phyloP scores from a whole-genome alignment of 2,113 vertebrate species.

The Actinemys pallida region DNA sequence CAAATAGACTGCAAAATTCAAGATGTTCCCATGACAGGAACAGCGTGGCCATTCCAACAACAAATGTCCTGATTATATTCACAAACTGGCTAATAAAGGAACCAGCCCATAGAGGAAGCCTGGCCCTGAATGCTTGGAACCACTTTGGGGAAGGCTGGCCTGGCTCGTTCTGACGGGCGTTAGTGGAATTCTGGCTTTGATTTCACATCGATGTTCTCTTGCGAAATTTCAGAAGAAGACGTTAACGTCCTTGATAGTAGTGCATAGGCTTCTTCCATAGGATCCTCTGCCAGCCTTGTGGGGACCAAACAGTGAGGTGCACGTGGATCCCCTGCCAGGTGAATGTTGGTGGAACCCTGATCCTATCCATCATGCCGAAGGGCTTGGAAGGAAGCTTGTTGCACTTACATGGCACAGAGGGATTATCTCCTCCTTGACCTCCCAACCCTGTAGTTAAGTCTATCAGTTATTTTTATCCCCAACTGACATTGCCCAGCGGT shows the following conservation, averaged over 20 bases:
- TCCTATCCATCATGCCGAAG: slow-evolving; percentile 9
- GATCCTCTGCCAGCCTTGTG: background rate
- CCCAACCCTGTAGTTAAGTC: slow-evolving; percentile 70
- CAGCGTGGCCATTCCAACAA: background rate
- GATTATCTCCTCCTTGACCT: slow-evolving; percentile 76
- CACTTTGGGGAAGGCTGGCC: fast-evolving
- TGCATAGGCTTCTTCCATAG: background rate
- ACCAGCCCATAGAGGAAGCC: background rate
- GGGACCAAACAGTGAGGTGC: background rate
- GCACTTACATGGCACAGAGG: slow-evolving; percentile 57
- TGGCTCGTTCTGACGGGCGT: background rate
- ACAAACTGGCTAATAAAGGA: slow-evolving; percentile 29
- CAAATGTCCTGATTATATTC: slow-evolving; percentile 35
- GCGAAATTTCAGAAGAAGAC: background rate
- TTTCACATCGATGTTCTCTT: background rate
- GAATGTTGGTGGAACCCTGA: slow-evolving; percentile 27
- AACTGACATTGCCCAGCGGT: slow-evolving; percentile 58
- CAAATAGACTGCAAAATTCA: slow-evolving; percentile 40
- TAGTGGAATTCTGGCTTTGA: background rate
- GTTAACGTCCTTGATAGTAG: background rate
- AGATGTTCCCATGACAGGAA: background rate
- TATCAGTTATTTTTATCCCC: slow-evolving; percentile 74
- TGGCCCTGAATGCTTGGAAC: slow-evolving; percentile 34
- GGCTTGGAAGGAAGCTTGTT: slow-evolving; percentile 67
- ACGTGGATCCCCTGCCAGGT: slow-evolving; percentile 6